These are phyloP conservation scores for Trypoxylon attenuatum DNA, from an alignment of 2,888 invertebrate species.

Conservation along the genomic window DNA sequence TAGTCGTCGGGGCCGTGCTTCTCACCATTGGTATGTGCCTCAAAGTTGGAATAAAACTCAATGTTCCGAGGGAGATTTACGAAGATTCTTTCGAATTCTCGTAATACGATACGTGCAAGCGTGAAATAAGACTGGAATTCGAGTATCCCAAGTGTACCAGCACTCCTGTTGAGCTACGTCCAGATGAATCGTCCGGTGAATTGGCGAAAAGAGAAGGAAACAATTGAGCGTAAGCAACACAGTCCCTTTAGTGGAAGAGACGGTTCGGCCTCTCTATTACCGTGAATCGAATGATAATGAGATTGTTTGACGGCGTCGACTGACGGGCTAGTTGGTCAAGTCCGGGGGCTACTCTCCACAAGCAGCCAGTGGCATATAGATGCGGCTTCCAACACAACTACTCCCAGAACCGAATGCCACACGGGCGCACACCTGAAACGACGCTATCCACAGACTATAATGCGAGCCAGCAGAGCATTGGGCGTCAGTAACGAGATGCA, in stretches of 20 bases:
- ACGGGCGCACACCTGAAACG: slow-evolving; percentile 39
- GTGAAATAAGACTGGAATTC: no score
- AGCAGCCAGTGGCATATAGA: slow-evolving; percentile 13
- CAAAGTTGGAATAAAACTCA: no score
- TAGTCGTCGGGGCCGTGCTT: neutral
- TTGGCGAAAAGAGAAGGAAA: neutral
- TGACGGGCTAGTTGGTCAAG: slow-evolving; percentile 35
- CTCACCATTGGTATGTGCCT: neutral
- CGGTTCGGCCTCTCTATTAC: slow-evolving; percentile 58
- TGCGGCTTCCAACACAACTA: slow-evolving; percentile 5
- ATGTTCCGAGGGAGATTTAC: no score
- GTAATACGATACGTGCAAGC: no score
- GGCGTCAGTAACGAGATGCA: slow-evolving; percentile 72
- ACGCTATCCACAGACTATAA: slow-evolving; percentile 62
- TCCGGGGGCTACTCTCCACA: slow-evolving; percentile 40
- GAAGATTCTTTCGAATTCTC: no score
- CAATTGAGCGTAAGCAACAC: neutral
- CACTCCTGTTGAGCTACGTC: no score
- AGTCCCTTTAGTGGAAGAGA: slow-evolving; percentile 31
- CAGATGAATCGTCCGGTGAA: neutral
- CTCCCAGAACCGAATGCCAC: slow-evolving; percentile 7
- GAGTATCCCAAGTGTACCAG: no score
- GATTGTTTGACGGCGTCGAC: slow-evolving; percentile 60
- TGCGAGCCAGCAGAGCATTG: slow-evolving; percentile 69
- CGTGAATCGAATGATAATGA: slow-evolving; percentile 72